Conservation (phyloP, 2,113 vertebrate species). For the Gracilinanus agilis region DNA sequence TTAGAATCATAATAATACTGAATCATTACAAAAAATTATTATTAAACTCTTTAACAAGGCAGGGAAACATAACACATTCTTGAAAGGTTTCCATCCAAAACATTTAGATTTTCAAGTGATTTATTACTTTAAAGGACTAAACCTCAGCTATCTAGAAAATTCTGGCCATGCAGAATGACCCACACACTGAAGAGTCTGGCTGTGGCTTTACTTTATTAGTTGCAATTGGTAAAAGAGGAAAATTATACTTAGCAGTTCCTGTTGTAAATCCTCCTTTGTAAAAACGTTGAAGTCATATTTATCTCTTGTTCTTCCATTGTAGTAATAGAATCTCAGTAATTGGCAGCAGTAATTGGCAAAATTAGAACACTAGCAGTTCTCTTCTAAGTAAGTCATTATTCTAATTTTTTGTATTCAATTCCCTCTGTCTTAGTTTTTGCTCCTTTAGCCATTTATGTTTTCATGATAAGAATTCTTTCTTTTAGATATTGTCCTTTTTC, state of each 20-base stretch:
- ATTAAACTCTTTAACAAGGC: not conserved
- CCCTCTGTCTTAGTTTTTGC: not conserved
- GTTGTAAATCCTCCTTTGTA: not conserved
- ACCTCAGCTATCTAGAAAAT: not conserved
- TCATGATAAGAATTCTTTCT: constrained; percentile 28
- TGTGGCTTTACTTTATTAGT: not conserved
- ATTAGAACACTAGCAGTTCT: not conserved
- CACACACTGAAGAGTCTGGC: not conserved
- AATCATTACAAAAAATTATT: not conserved
- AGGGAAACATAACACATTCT: not conserved
- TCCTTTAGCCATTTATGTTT: constrained; percentile 69
- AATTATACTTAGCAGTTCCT: not conserved
- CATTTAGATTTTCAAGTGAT: not conserved
- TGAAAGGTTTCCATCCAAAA: not conserved
- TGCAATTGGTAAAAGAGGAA: not conserved
- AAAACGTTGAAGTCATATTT: not conserved
- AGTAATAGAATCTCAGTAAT: not conserved
- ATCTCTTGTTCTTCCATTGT: not conserved
- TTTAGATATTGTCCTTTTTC: constrained; percentile 52
- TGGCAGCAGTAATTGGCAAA: no score
- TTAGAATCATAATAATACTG: not conserved
- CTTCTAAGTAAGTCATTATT: not conserved
- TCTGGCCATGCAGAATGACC: not conserved
- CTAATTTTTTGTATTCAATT: not conserved
- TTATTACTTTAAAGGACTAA: constrained; percentile 18